Conservation (phyloP, 1,140 invertebrate genomes). For the Zophobas atratus region DNA sequence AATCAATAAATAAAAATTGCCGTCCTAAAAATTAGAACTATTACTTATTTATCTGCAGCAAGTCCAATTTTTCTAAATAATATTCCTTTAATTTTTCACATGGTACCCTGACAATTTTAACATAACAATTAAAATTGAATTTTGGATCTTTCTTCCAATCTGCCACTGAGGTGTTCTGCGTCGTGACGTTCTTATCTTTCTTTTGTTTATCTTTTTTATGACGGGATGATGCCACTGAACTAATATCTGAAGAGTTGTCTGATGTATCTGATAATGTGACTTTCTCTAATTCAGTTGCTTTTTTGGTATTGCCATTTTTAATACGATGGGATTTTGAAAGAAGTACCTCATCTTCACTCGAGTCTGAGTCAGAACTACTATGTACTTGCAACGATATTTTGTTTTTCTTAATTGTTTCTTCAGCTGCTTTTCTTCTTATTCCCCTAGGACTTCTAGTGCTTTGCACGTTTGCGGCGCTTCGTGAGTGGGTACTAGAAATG, state of each 20-base stretch:
- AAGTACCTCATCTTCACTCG: constrained; percentile 4
- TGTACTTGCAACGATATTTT: constrained; percentile 37
- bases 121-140: constrained; percentile 52
- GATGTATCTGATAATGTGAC: constrained; percentile 49
- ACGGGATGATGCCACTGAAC: constrained; percentile 29
- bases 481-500: too few species aligned
- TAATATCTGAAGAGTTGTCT: constrained; percentile 24
- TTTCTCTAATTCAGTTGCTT: constrained; percentile 12
- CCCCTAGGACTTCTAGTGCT: constrained; percentile 23
- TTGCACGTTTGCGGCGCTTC: too few species aligned
- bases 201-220: constrained; percentile 33
- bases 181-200: constrained; percentile 27
- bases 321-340: constrained; percentile 14
- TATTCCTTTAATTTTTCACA: constrained; percentile 56
- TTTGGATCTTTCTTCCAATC: constrained; percentile 53
- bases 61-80: constrained; percentile 55
- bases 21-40: too few species aligned
- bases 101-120: constrained; percentile 54
- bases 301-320: constrained; percentile 30
- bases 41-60: constrained; percentile 58
- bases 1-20: too few species aligned
- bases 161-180: neutral
- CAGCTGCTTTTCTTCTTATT: constrained; percentile 40
- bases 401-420: constrained; percentile 41
- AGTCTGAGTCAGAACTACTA: constrained; percentile 25